Percentiles rank a stretch among this genome's conserved stretches.
Evolutionary conservation across 2,888 invertebrate species (phyloP).

Genomic region (Lithophane leautieri): DNA sequence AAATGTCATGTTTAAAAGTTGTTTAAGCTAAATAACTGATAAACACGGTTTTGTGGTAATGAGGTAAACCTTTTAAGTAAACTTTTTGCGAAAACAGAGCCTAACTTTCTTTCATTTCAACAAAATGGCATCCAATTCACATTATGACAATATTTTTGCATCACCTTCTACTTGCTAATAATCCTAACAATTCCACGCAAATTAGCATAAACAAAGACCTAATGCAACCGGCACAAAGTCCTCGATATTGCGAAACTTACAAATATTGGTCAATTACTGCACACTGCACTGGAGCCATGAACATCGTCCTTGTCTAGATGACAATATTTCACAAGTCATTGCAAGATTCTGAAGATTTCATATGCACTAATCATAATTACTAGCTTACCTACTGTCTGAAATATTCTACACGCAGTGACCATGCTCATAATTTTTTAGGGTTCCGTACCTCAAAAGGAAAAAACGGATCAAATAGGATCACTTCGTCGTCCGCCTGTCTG

Average conservation of each 20-base stretch:
- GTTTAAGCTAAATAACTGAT: no score
- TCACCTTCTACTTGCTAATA: neutral
- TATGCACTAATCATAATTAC: neutral
- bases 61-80: no score
- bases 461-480: neutral
- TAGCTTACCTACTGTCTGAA: neutral
- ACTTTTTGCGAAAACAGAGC: no score
- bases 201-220: conserved; percentile 3
- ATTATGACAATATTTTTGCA: no score
- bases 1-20: no score
- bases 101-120: no score
- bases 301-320: conserved; percentile 42
- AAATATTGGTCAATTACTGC: conserved; percentile 51
- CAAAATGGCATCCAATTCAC: no score
- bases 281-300: conserved; percentile 42
- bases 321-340: conserved; percentile 45
- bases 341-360: conserved; percentile 8
- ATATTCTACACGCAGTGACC: neutral
- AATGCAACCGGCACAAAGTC: conserved; percentile 18
- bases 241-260: conserved; percentile 34
- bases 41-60: no score
- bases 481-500: neutral
- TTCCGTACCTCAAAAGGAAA: neutral
- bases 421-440: neutral
- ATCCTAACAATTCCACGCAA: neutral